These are phyloP conservation scores for Thalassoma bifasciatum DNA, from an alignment of 2,113 vertebrate species.

Conservation along the genomic window DNA sequence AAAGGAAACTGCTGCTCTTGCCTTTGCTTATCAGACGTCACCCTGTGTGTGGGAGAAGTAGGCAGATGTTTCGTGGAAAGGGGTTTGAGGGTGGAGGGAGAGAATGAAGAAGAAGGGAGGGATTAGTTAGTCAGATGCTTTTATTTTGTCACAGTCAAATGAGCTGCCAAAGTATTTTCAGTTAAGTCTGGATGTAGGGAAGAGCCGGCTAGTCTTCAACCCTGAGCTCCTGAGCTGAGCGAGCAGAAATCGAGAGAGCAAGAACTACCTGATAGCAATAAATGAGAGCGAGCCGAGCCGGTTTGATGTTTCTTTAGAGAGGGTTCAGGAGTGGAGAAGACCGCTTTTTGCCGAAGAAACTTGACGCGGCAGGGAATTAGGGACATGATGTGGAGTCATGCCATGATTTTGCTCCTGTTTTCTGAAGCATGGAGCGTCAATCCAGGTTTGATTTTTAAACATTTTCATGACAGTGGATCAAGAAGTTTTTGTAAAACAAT, in stretches of 20 bases:
- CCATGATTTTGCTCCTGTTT: slow-evolving; percentile 9
- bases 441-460: slow-evolving; percentile 63
- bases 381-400: slow-evolving; percentile 41
- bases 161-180: not conserved
- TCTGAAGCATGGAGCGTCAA: slow-evolving; percentile 28
- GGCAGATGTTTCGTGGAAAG: slow-evolving; percentile 52
- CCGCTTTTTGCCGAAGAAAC: slow-evolving; percentile 14
- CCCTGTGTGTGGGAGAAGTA: slow-evolving; percentile 39
- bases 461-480: not conserved
- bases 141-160: not conserved
- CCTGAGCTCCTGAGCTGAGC: not conserved
- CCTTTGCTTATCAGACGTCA: slow-evolving; percentile 43
- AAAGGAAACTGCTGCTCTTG: slow-evolving; percentile 59
- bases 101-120: slow-evolving; percentile 51
- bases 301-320: slow-evolving; percentile 1
- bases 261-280: not conserved
- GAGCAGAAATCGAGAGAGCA: not conserved
- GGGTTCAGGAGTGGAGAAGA: not conserved
- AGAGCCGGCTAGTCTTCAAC: slow-evolving; percentile 2
- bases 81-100: slow-evolving; percentile 35
- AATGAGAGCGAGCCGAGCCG: not conserved
- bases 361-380: slow-evolving; percentile 22
- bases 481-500: not conserved
- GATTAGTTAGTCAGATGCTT: slow-evolving; percentile 44
- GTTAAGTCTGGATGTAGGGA: slow-evolving; percentile 6